Percentiles rank a stretch among this genome's conserved stretches.
phyloP scores from a whole-genome alignment of 2,113 vertebrate genomes.

The Axis porcinus region DNA sequence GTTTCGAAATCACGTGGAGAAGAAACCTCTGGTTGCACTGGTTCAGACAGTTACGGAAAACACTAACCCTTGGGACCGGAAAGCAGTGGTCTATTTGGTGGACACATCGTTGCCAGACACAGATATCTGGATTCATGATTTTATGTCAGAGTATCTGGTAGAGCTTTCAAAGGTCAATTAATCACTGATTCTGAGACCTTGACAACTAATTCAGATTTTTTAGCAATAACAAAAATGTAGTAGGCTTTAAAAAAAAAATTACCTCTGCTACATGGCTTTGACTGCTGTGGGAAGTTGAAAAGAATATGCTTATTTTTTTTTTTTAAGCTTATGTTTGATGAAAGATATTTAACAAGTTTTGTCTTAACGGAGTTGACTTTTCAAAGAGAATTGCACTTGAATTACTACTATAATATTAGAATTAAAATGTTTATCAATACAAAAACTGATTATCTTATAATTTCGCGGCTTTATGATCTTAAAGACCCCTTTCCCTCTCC shows the following conservation, averaged over 20 bases:
- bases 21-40: constrained; percentile 90
- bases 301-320: constrained; percentile 39
- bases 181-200: constrained; percentile 66
- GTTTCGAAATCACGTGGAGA: constrained; percentile 95
- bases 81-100: constrained; percentile 88
- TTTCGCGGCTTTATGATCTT: constrained; percentile 1
- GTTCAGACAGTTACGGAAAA: constrained; percentile 86
- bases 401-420: constrained; percentile 81
- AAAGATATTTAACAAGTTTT: constrained; percentile 78
- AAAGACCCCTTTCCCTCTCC: background rate
- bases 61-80: constrained; percentile 83
- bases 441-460: constrained; percentile 40
- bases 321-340: constrained; percentile 69
- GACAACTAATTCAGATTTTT: constrained; percentile 64
- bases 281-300: constrained; percentile 66
- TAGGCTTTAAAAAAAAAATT: constrained; percentile 68
- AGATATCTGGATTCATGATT: constrained; percentile 93
- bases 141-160: constrained; percentile 85
- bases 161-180: constrained; percentile 80
- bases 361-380: constrained; percentile 79
- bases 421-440: constrained; percentile 80
- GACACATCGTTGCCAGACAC: constrained; percentile 87
- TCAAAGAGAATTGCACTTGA: constrained; percentile 78
- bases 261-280: constrained; percentile 74
- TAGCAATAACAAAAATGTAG: constrained; percentile 79